Evolutionary conservation across 2,113 vertebrate genomes (phyloP).

Genomic region (Chloebia gouldiae): DNA sequence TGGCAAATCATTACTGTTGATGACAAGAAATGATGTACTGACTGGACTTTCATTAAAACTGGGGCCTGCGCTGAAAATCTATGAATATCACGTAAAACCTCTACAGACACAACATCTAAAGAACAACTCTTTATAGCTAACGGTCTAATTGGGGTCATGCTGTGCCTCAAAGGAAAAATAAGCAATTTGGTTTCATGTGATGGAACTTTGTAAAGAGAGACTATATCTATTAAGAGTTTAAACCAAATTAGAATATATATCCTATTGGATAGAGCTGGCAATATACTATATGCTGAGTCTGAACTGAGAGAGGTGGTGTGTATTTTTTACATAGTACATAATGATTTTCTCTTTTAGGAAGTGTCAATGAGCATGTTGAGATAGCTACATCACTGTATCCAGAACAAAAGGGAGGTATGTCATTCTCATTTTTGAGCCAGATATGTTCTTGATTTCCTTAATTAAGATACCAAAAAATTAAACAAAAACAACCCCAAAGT

Average conservation of each 20-base stretch:
- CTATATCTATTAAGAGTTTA: constrained; percentile 74
- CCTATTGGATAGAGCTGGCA: constrained; percentile 81
- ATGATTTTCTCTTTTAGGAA: constrained; percentile 56
- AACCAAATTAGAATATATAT: constrained; percentile 74
- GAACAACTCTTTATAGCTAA: constrained; percentile 85
- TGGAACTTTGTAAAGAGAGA: constrained; percentile 76
- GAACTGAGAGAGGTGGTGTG: constrained; percentile 19
- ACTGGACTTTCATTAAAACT: constrained; percentile 98
- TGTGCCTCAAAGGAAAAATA: constrained; percentile 65
- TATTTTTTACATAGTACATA: constrained; percentile 44
- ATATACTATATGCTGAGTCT: constrained; percentile 52
- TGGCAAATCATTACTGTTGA: constrained; percentile 95
- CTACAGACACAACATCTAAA: constrained; percentile 97
- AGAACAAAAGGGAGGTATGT: constrained; percentile 37
- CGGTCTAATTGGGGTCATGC: constrained; percentile 56
- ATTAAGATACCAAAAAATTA: constrained; percentile 19
- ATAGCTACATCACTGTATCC: constrained; percentile 22
- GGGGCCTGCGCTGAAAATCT: constrained; percentile 98
- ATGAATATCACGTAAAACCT: constrained; percentile 97
- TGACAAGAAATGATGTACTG: constrained; percentile 97
- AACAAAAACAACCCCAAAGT: background rate
- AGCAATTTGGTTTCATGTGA: constrained; percentile 75
- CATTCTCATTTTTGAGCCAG: constrained; percentile 45
- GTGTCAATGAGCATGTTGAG: constrained; percentile 43
- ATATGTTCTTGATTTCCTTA: constrained; percentile 21